Percentiles rank a stretch among this genome's conserved stretches.
Evolutionary conservation across 2,888 invertebrate genomes (phyloP).

Genomic region (Nyleta sp.): DNA sequence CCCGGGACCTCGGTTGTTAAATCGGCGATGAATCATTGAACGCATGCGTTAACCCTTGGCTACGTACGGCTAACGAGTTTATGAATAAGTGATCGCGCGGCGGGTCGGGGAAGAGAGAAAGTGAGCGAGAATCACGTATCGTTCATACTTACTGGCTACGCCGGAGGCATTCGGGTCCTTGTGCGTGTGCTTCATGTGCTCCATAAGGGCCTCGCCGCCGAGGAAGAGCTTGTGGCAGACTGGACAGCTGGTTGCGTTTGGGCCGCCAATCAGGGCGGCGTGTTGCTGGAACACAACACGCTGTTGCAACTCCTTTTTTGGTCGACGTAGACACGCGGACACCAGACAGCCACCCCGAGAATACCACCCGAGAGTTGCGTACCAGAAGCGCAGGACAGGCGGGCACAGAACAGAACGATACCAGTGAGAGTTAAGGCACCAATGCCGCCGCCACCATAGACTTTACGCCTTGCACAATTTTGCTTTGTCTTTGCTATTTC

Average conservation of each 20-base stretch:
- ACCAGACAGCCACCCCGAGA: slow-evolving; percentile 72
- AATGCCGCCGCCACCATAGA: slow-evolving; percentile 70
- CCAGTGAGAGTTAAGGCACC: slow-evolving; percentile 75
- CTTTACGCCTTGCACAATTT: slow-evolving; percentile 70
- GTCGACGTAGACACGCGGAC: slow-evolving; percentile 68
- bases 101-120: slow-evolving; percentile 64
- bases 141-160: slow-evolving; percentile 91
- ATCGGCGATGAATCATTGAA: slow-evolving; percentile 60
- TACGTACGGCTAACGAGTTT: slow-evolving; percentile 62
- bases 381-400: slow-evolving; percentile 78
- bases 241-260: slow-evolving; percentile 95
- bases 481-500: slow-evolving; percentile 46
- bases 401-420: slow-evolving; percentile 78
- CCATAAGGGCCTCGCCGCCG: slow-evolving; percentile 96
- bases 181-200: slow-evolving; percentile 98
- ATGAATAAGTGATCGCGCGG: slow-evolving; percentile 60
- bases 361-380: slow-evolving; percentile 75
- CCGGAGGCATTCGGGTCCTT: slow-evolving; percentile 95
- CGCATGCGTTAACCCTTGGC: slow-evolving; percentile 64
- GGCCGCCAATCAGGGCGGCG: slow-evolving; percentile 95
- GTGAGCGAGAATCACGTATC: slow-evolving; percentile 62
- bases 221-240: slow-evolving; percentile 97
- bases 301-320: slow-evolving; percentile 91
- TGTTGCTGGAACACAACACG: slow-evolving; percentile 98
- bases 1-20: slow-evolving; percentile 52